phyloP scores from a whole-genome alignment of 2,888 invertebrate species.

The Dicyrtoma fusca region DNA sequence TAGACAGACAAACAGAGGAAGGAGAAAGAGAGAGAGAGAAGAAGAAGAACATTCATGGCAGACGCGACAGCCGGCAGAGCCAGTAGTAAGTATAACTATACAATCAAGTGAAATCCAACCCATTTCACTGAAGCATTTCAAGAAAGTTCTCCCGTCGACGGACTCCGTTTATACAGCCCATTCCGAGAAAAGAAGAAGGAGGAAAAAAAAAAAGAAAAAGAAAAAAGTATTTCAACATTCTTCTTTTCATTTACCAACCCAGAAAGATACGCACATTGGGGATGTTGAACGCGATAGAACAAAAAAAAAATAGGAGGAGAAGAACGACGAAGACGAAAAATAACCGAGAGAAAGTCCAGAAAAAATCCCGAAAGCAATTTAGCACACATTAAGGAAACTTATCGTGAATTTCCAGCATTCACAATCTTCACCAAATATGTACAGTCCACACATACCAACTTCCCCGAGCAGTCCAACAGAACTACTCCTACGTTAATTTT shows the following conservation, averaged over 20 bases:
- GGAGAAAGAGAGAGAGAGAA: too few species aligned
- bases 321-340: slow-evolving; percentile 7
- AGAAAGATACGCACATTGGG: slow-evolving; percentile 1
- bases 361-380: slow-evolving; percentile 55
- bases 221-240: slow-evolving; percentile 25
- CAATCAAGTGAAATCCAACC: too few species aligned
- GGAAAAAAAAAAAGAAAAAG: neutral
- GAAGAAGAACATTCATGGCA: too few species aligned
- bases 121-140: too few species aligned
- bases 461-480: neutral
- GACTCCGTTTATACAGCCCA: neutral
- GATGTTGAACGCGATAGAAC: neutral
- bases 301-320: slow-evolving; percentile 6
- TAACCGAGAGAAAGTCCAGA: slow-evolving; percentile 28
- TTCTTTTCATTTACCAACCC: slow-evolving; percentile 14
- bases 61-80: too few species aligned
- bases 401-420: slow-evolving; percentile 53
- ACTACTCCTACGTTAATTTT: slow-evolving; percentile 12
- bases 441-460: too few species aligned
- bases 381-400: slow-evolving; percentile 55
- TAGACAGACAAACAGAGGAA: too few species aligned
- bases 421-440: slow-evolving; percentile 15
- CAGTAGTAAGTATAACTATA: too few species aligned
- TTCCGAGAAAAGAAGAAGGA: neutral
- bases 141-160: too few species aligned